A percentile compares a stretch with the other conserved stretches of the same genome.
These are phyloP conservation scores for Rhopalosiphum maidis DNA, from an alignment of 1,140 invertebrate species.

Conservation along the genomic window DNA sequence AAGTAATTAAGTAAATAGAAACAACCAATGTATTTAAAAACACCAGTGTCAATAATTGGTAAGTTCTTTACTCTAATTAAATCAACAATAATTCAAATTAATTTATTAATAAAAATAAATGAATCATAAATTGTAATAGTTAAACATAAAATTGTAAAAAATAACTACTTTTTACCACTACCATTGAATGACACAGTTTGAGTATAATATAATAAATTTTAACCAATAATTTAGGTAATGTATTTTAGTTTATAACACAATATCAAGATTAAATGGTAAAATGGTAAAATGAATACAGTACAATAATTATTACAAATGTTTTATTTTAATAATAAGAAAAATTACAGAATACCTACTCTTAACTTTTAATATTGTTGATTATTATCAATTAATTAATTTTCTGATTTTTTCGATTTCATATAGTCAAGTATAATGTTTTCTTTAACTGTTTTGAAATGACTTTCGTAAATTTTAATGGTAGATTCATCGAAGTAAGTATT, in stretches of 20 bases:
- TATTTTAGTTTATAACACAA: background rate
- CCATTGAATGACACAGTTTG: background rate
- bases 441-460: background rate
- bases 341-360: background rate
- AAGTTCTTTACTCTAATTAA: background rate
- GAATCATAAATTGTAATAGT: background rate
- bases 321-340: background rate
- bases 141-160: background rate
- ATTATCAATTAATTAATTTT: background rate
- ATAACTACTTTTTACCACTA: background rate
- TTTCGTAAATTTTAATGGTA: conserved; percentile 67
- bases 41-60: background rate
- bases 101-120: background rate
- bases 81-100: background rate
- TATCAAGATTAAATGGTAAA: background rate
- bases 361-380: background rate
- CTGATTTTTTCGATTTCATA: background rate
- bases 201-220: background rate
- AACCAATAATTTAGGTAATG: background rate
- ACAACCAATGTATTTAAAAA: no score
- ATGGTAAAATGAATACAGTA: background rate
- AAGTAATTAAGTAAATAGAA: no score
- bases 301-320: background rate
- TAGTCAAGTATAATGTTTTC: conserved; percentile 19
- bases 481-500: conserved; percentile 83